Evolutionary conservation across 2,113 vertebrate genomes (phyloP), one percentile per base, ranked within the genome.

Genomic region (Oceanodroma tethys): DNA sequence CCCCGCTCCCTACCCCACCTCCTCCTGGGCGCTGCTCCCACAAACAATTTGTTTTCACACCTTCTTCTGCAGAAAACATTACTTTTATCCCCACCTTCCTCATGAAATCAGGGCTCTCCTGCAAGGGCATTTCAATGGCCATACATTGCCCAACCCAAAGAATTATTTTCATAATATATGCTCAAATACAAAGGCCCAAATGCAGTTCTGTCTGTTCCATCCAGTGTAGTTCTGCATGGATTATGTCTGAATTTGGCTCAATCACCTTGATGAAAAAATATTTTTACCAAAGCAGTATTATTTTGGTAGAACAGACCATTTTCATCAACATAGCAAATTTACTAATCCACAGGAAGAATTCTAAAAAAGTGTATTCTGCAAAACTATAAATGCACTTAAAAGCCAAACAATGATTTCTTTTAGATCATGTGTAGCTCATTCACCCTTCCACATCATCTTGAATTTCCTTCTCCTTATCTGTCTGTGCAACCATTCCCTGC

Each of bases 101-200:
- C 29, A 38, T 14, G 32, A 94, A 86, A 59, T 74, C 22, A 47
- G 32, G 13, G 62, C 7, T 80, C 22, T 32, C 12, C 22, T 66
- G 27, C 3, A 70, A 0, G 1, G 19, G 5, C 0, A 17, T 83
- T 82, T 73, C 48, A 16, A 8, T 50, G n/a, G 18, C 42, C 3
- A 11, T 9, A 45, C 1, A 0, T 17, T 78, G 42, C 16, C 12
- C 34, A 59, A n/a, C 13, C 42, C 11, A 66, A 75, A 60, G 38
- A 68, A 58, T 19, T 38, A 21, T n/a, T 65, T 79, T 45, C 19
- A 29, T 30, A 53, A 36, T 10, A 55, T 13, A 19, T 29, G 10
- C 8, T 34, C 9, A 26, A 34, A 53, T 43, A 29, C 5, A 22
- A 59, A 78, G 36, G 13, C 23, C 20, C 25, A 52, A 72, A 72